Base-by-base conservation (phyloP, 23 tunicate genomes). In the Trididemnum nubilum region DNA sequence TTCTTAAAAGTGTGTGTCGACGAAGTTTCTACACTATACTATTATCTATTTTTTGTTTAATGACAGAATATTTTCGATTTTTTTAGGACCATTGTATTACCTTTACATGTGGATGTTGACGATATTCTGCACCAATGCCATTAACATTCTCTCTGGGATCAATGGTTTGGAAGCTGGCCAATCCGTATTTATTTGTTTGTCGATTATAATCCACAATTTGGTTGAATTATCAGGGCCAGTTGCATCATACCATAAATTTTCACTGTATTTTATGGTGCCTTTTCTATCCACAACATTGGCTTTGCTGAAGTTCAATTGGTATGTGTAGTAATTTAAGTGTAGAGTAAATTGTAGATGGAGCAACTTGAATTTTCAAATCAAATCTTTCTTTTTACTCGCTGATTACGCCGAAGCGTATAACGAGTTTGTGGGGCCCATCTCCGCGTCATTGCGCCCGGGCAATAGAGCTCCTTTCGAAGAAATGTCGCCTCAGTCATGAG, bases 81-180 rank as follows among this genome's bases (percentile, higher is more conserved):
- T 71, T 84, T 29, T 44, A 91, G 99, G 97, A 35, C 51, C 90
- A 35, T 54, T 96, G 0, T 96, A 96, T 57, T 96, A 96, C 51
- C 36, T 87, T 18, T 96, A 96, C 73, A 92, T 96, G 93, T 88
- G 96, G 0, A 92, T 88, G 97, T 82, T 96, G 34, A 88, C 92
- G n/a, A 91, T 96, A 1, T 96, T 96, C 75, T 96, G 99, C 73
- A 92, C 96, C 33, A 96, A 96, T 84, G 94, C 99, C 40, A 96
- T 96, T 89, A 96, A 96, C 64, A 96, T 96, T 38, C 74, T 91
- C 50, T 81, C 98, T 26, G 98, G 98, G 0, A 88, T 93, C 34
- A 93, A 93, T 67, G 98, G 98, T 7, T 60, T 93, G 24, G 98
- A 89, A 84, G 97, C 78, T 30, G 99, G 99, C 1, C 99, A 96